phyloP scores from a whole-genome alignment of 2,797 vertebrate genomes.

The Carduelis carduelis region DNA sequence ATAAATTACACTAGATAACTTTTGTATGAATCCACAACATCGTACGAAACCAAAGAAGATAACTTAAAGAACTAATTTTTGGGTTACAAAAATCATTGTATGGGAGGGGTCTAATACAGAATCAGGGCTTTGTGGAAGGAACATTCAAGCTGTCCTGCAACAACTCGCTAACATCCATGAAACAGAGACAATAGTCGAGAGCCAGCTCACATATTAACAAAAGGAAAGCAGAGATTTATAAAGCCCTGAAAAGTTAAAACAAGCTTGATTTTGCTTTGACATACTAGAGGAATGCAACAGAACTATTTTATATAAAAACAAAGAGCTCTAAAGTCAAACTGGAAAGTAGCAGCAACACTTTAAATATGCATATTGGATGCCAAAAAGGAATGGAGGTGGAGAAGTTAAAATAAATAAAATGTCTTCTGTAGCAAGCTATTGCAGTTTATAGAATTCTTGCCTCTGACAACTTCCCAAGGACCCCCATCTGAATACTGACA shows the following conservation, averaged over 20 bases:
- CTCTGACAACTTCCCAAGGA: not conserved
- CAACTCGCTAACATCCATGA: not conserved
- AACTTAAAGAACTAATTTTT: not conserved
- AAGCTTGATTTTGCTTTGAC: not conserved
- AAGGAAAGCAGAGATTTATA: not conserved
- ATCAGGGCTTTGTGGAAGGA: not conserved
- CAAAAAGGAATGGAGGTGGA: slow-evolving; percentile 15
- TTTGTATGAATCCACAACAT: not conserved
- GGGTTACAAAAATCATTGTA: not conserved
- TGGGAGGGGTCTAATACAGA: not conserved
- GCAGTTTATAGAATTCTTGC: not conserved
- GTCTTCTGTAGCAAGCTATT: not conserved
- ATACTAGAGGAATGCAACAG: not conserved
- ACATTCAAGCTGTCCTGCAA: not conserved
- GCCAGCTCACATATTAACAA: not conserved
- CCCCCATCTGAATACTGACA: not conserved
- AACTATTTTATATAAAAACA: slow-evolving; percentile 10
- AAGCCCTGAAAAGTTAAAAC: not conserved
- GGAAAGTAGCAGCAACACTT: slow-evolving; percentile 17
- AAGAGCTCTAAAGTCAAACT: not conserved
- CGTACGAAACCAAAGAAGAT: not conserved
- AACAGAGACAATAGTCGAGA: not conserved
- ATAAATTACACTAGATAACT: not conserved
- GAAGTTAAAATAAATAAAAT: slow-evolving; percentile 47
- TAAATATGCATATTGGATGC: not conserved